Evolutionary conservation across 2,797 vertebrate species (phyloP), one percentile per base, ranked within the genome.

Genomic region (Cynodonichthys magdalenae): DNA sequence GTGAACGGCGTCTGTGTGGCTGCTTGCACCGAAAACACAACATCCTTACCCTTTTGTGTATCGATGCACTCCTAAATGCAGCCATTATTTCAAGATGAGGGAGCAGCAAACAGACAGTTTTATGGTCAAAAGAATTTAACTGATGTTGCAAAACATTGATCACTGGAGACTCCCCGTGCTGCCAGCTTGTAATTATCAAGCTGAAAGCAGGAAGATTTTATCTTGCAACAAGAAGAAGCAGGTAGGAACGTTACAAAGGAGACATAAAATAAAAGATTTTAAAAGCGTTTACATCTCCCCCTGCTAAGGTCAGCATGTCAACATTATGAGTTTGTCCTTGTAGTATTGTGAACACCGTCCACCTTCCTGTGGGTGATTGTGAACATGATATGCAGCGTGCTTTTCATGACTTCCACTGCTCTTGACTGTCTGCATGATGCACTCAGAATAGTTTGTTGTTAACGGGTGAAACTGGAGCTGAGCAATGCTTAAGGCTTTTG

Each of bases 261-360:
- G 28, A 10, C 2, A 47, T 15, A 66, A 50, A 50, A 12, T 19
- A 1, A 20, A 44, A 34, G 44, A 39, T 15, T n/a, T 39, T n/a
- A n/a, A n/a, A n/a, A 24, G 6, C 0, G 28, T n/a, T 39, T 39
- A 17, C 45, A 27, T 42, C 47, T 29, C 44, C 44, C 14, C 28
- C 7, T 59, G 48, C 49, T 24, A 71, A 53, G 48, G 15, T 64
- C 54, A 59, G 20, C 68, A 53, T 53, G 61, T 49, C 44, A n/a
- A 28, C 48, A 29, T 58, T 47, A 53, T 17, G 49, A 42, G 45
- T 12, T 45, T 66, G 62, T 66, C 24, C 24, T 42, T 0, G 14
- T 4, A 0, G 0, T 1, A 5, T 6, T 46, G 28, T 48, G 44
- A 24, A 41, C 39, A 51, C 52, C 1, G 14, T 6, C 41, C 49